Base-by-base conservation (phyloP, 2,797 vertebrate genomes). In the Xiphophorus birchmanni region DNA sequence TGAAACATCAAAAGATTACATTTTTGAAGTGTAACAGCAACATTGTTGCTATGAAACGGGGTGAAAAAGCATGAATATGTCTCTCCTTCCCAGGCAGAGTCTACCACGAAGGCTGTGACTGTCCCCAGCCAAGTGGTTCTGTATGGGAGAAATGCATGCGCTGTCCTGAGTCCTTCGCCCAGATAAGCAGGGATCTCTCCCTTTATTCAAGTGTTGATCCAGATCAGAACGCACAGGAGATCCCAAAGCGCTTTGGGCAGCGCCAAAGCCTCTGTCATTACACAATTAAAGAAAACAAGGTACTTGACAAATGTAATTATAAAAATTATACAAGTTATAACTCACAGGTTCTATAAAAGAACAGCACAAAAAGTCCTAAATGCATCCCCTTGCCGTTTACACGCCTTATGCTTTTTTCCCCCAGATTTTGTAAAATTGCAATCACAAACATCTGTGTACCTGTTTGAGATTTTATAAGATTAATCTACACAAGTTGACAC, bases 231-330 rank as follows among this genome's bases (percentile, higher is more conserved):
- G 95, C 97, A n/a, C 73, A 88, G 82, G 98, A 99, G 95, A 97
- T 99, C 87, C 97, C 97, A 0, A 88, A 95, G 88, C 96, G 98
- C 73, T 99, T 99, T 85, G 97, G 97, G 50, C 96, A 97, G 88
- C 96, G 97, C 72, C 98, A 99, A 86, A 99, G 98, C 87, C 95
- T 99, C 79, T 99, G 99, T 82, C 98, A 99, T 93, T 99, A 99
- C 90, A 98, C 97, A 40, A 86, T 99, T 84, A 99, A 97, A 95
- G 93, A 99, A 91, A 99, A 99, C 75, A 96, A 98, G 98, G 99
- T 99, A 93, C 0, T 35, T 29, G 4, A 18, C 17, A 65, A 9
- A 6, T 63, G 6, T 35, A 23, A 52, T 63, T 18, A 37, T 17
- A 18, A 18, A 18, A 18, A 37, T 18, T 18, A 8, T 65, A 7